Base-by-base conservation (phyloP, 1,140 invertebrate genomes). In the Frieseomelitta varia region DNA sequence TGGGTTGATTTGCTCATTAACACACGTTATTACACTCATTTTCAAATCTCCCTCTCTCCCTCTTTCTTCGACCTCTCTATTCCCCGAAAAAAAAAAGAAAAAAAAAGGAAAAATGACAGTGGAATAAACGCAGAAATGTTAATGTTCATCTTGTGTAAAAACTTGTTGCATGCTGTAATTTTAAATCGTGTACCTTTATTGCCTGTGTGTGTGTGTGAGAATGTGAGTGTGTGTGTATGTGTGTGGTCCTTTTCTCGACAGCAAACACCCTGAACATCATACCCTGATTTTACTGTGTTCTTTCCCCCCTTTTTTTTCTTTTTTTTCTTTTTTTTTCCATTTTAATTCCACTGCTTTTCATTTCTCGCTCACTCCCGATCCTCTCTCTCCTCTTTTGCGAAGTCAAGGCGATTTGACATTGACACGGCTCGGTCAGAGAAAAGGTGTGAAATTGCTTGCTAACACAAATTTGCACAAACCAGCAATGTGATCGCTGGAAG, bases 391-490 rank as follows among this genome's bases (percentile, higher is more conserved):
- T 61, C 30, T 30, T 30, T 76, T 56, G 24, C 34, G 56, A 76
- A 76, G 15, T 51, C 74, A 34, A 27, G 47, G n/a, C 14, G 51
- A 21, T 34, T 30, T 8, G 2, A 75, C 8, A n/a, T 19, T 19
- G 24, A 51, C n/a, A n/a, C 79, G 30, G 65, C 56, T 53, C 67
- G 55, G 58, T 47, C 53, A 30, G 67, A 72, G 51, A 81, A 69
- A 80, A 77, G 69, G 67, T 34, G 63, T 51, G 67, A 79, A 78
- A 85, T 68, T 30, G 65, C 78, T 94, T 90, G 93, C 87, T 89
- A 89, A 84, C 92, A 93, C 69, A 90, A 77, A 92, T 92, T 93
- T 86, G 90, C 91, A 83, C 91, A 92, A 90, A 94, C 91, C 85
- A 93, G 89, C 83, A 93, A 84, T 73, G 92, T 91, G 84, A 92